Conservation (phyloP, 2,797 vertebrate species). For the Octomys mimax region DNA sequence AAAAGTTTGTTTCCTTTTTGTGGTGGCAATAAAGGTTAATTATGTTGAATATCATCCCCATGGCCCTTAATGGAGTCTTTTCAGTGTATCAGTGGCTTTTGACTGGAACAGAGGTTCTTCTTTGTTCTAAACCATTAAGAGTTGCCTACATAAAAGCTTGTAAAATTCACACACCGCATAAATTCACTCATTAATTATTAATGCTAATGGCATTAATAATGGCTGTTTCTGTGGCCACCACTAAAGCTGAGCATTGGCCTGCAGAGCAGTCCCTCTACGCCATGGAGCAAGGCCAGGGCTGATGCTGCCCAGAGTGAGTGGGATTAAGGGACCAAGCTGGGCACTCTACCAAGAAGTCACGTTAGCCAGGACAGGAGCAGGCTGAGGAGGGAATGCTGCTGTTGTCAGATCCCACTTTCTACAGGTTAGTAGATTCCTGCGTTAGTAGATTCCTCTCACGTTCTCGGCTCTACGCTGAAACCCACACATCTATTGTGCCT, state of each 20-base stretch:
- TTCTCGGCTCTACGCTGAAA: not conserved
- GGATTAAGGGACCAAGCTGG: not conserved
- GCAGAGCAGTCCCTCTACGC: not conserved
- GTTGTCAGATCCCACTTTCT: not conserved
- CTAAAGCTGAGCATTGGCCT: not conserved
- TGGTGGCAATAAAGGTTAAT: constrained; percentile 56
- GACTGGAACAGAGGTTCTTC: constrained; percentile 18
- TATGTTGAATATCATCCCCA: constrained; percentile 15
- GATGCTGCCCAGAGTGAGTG: fast-evolving
- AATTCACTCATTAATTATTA: constrained; percentile 8
- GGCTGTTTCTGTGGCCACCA: not conserved
- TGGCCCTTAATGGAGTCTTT: not conserved
- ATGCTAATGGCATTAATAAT: not conserved
- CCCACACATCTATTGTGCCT: not conserved
- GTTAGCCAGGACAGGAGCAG: not conserved
- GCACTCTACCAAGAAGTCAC: not conserved
- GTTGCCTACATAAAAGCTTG: constrained; percentile 32
- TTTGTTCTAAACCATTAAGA: constrained; percentile 68
- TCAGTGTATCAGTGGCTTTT: constrained; percentile 48
- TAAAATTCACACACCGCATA: not conserved
- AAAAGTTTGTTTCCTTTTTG: constrained; percentile 27
- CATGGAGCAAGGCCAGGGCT: too few species aligned
- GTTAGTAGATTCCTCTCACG: not conserved
- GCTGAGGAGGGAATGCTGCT: not conserved
- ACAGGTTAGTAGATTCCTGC: not conserved